Evolutionary conservation across 2,797 vertebrate species (phyloP), one percentile per base, ranked within the genome.

Genomic region (Phylloscopus collybita): DNA sequence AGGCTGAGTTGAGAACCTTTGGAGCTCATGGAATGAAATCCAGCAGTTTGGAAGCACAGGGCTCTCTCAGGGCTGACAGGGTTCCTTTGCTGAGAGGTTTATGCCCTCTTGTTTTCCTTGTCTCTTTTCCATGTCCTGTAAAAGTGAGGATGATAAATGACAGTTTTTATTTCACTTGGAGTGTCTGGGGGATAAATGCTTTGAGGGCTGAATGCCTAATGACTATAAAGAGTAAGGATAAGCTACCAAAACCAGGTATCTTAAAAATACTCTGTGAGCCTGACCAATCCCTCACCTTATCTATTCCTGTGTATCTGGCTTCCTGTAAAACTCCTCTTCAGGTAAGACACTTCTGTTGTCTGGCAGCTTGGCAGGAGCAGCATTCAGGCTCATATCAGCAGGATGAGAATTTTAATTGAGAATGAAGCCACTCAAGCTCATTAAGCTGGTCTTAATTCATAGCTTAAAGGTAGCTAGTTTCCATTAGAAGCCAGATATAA

Each of bases 391-490:
- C 54, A 3, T 40, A 59, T 54, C 64, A 72, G 13, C 23, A 67
- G 54, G n/a, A 92, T 4, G 49, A 80, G 80, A 85, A 88, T 91
- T 95, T 76, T 91, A 96, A 85, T 76, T 86, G 62, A 78, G 42
- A 82, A 54, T 20, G 13, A 93, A 54, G 18, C 26, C 6, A 54
- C 91, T 95, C 26, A n/a, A 60, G 50, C 78, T 95, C 73, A 95
- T 91, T 96, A 92, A 75, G 25, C 27, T 95, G 25, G 34, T 73
- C 76, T 88, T 38, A 82, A 93, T 93, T 91, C 0, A 1, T 78
- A 86, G 73, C 62, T 79, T 73, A 66, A 62, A 91, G 67, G 84
- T 80, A 86, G 27, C 32, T 89, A 23, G 62, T 69, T 88, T 90
- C 47, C 19, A 81, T 92, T 30, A 79, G 88, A 65, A 91, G 21